Conservation (phyloP, 2,888 invertebrate species). For the Zaprionus bogoriensis region DNA sequence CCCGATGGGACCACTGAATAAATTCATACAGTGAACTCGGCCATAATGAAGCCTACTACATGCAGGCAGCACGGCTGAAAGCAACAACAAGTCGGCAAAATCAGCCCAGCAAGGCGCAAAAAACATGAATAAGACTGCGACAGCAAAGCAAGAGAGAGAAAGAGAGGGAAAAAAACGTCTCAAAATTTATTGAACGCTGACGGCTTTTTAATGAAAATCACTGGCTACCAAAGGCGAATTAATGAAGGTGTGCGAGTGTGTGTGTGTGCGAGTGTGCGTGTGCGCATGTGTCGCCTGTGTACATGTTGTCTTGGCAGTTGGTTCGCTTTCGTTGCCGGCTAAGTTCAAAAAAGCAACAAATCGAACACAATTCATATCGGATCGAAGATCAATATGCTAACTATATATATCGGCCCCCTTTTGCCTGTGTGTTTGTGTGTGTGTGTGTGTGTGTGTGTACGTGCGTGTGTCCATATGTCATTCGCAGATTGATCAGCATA, state of each 20-base stretch:
- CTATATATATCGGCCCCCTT: conserved; percentile 2
- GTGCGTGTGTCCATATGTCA: conserved; percentile 38
- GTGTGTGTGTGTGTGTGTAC: neutral
- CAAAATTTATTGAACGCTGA: conserved; percentile 76
- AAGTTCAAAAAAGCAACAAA: conserved; percentile 56
- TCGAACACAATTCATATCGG: conserved; percentile 21
- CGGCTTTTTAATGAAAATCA: conserved; percentile 78
- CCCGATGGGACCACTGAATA: conserved; percentile 59
- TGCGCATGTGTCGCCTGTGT: conserved; percentile 47
- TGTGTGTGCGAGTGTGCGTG: conserved; percentile 22
- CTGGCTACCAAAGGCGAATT: conserved; percentile 71
- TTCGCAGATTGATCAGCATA: conserved; percentile 64
- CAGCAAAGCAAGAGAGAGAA: conserved; percentile 11
- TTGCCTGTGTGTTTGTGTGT: conserved; percentile 1
- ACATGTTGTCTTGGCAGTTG: conserved; percentile 34
- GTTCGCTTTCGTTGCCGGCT: conserved; percentile 49
- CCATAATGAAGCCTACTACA: conserved; percentile 61
- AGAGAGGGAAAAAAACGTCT: conserved; percentile 47
- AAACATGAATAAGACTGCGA: conserved; percentile 21
- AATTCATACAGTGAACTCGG: conserved; percentile 58
- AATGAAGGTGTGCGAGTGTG: conserved; percentile 55
- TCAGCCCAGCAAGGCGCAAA: conserved; percentile 28
- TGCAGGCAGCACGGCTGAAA: conserved; percentile 51
- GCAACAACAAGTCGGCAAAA: conserved; percentile 5
- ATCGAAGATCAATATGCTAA: conserved; percentile 43